These are phyloP conservation scores for Aphaenogaster floridana DNA, from an alignment of 1,140 invertebrate species.

Conservation along the genomic window DNA sequence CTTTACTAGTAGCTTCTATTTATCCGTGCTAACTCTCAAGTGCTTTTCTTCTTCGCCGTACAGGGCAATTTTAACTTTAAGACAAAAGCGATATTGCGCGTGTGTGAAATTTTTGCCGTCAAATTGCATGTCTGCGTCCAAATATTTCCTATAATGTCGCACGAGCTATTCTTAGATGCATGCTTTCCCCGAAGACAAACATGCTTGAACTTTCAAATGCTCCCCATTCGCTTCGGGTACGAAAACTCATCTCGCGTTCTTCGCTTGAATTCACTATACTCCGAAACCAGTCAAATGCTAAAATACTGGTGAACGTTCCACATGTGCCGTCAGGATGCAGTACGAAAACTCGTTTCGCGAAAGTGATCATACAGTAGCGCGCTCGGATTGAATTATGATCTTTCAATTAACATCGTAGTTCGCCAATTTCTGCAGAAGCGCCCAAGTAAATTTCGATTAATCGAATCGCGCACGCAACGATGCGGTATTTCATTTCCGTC, in stretches of 20 bases:
- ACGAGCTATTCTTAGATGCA: constrained; percentile 18
- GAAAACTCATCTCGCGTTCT: constrained; percentile 35
- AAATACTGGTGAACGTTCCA: constrained; percentile 21
- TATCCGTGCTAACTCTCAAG: neutral
- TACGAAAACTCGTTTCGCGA: constrained; percentile 41
- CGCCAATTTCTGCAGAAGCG: neutral
- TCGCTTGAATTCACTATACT: neutral
- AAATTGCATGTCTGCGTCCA: neutral
- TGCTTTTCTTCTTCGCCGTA: neutral
- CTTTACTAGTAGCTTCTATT: neutral
- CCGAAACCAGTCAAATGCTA: constrained; percentile 22
- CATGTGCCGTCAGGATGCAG: neutral
- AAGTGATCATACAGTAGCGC: constrained; percentile 25
- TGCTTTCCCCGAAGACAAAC: neutral
- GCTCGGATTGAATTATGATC: constrained; percentile 23
- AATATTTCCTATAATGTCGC: constrained; percentile 31
- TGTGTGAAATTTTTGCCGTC: neutral
- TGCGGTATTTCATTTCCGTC: constrained; percentile 2
- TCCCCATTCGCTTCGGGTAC: constrained; percentile 3
- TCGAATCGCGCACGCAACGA: constrained; percentile 26
- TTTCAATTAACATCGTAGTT: constrained; percentile 31
- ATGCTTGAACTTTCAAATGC: constrained; percentile 37
- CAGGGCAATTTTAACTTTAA: neutral
- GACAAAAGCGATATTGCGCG: neutral
- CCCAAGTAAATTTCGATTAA: constrained; percentile 8